phyloP scores from a whole-genome alignment of 1,140 invertebrate genomes.

The Cylas formicarius region DNA sequence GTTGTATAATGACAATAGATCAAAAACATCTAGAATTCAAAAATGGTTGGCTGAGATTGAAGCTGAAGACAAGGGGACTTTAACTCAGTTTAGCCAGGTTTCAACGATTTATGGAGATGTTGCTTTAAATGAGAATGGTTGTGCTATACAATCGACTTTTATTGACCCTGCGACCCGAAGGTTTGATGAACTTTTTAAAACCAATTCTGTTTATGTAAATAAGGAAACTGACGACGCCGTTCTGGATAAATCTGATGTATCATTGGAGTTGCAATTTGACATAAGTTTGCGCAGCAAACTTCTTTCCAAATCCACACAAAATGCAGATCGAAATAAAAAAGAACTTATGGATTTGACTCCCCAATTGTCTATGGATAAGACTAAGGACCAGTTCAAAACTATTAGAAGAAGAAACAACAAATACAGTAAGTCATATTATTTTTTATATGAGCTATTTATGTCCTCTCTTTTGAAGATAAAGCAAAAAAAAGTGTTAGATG shows the following conservation, averaged over 20 bases:
- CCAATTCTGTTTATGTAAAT: too few relatives aligned
- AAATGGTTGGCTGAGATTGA: constrained; percentile 26
- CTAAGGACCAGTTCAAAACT: too few relatives aligned
- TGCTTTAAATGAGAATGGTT: constrained; percentile 6
- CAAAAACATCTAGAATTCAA: constrained; percentile 13
- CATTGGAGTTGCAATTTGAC: too few relatives aligned
- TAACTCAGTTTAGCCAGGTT: constrained; percentile 27
- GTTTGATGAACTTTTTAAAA: constrained; percentile 37
- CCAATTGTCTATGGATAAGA: constrained; percentile 5
- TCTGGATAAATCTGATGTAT: not conserved
- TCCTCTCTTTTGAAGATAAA: too few relatives aligned
- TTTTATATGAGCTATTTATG: too few relatives aligned
- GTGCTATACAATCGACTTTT: constrained; percentile 32
- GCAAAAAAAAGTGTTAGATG: too few relatives aligned
- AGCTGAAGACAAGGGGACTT: constrained; percentile 7
- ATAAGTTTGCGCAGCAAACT: constrained; percentile 2
- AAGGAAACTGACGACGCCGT: constrained; percentile 13
- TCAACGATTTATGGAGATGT: constrained; percentile 27
- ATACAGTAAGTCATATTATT: too few relatives aligned
- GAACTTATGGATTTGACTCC: constrained; percentile 1
- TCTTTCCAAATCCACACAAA: constrained; percentile 4
- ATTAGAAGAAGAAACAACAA: too few relatives aligned
- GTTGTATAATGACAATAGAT: not conserved
- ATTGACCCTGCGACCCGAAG: constrained; percentile 11
- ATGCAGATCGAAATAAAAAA: constrained; percentile 11